These are phyloP conservation scores for Platerodrilus igneus DNA, from an alignment of 2,888 invertebrate genomes.

Conservation along the genomic window DNA sequence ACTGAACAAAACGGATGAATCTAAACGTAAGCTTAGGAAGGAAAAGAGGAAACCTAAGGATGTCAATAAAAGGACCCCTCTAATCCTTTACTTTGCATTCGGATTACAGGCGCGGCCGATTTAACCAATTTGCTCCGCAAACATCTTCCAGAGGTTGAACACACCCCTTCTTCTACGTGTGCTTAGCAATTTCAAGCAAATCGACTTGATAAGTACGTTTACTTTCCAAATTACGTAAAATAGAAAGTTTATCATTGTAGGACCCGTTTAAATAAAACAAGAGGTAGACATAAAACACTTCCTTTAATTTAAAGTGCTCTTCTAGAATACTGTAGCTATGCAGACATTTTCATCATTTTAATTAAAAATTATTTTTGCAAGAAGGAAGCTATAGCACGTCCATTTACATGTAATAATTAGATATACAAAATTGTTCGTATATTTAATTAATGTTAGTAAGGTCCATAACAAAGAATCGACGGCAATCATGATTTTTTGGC, in stretches of 20 bases:
- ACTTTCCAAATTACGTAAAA: slow-evolving; percentile 25
- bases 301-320: too few relatives aligned
- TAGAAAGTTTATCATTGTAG: slow-evolving; percentile 22
- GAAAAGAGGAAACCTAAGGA: slow-evolving; percentile 29
- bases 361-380: too few relatives aligned
- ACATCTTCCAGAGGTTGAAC: slow-evolving; percentile 31
- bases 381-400: too few relatives aligned
- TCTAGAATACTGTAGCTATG: too few relatives aligned
- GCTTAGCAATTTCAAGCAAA: slow-evolving; percentile 22
- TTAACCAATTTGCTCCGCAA: slow-evolving; percentile 46
- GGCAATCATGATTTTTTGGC: too few relatives aligned
- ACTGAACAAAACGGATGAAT: slow-evolving; percentile 22
- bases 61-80: slow-evolving; percentile 40
- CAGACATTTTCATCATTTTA: too few relatives aligned
- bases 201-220: slow-evolving; percentile 27
- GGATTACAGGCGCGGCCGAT: slow-evolving; percentile 44
- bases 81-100: slow-evolving; percentile 45
- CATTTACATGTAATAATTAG: too few relatives aligned
- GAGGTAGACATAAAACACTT: too few relatives aligned
- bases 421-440: too few relatives aligned
- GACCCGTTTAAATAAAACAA: too few relatives aligned
- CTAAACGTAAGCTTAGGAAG: slow-evolving; percentile 23
- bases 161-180: slow-evolving; percentile 15
- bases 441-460: too few relatives aligned
- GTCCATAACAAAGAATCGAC: too few relatives aligned